These are phyloP conservation scores for Callosobruchus maculatus DNA, from an alignment of 2,888 invertebrate species.

Conservation along the genomic window DNA sequence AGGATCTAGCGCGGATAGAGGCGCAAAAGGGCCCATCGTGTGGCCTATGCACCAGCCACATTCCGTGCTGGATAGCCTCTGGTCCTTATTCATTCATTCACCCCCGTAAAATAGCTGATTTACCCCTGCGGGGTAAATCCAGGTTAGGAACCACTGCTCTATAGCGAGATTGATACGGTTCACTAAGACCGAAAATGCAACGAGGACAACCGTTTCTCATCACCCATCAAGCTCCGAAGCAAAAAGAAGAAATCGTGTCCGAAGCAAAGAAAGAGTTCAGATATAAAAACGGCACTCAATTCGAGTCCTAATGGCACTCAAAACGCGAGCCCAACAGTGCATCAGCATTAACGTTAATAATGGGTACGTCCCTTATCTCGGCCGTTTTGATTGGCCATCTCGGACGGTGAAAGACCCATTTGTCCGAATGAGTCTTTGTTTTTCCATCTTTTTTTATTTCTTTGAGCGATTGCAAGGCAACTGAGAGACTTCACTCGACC, in stretches of 20 bases:
- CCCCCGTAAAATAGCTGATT: too few relatives aligned
- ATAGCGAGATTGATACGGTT: too few relatives aligned
- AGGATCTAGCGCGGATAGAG: too few relatives aligned
- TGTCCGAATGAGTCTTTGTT: not conserved
- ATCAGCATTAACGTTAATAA: not conserved
- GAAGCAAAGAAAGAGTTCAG: not conserved
- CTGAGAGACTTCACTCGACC: not conserved
- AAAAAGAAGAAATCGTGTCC: not conserved
- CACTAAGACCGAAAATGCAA: too few relatives aligned
- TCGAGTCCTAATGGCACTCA: not conserved
- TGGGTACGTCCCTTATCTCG: not conserved
- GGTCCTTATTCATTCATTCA: too few relatives aligned
- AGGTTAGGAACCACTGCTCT: too few relatives aligned
- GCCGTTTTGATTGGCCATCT: not conserved
- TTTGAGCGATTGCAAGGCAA: not conserved
- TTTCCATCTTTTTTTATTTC: not conserved
- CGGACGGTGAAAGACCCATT: not conserved
- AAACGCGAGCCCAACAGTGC: not conserved
- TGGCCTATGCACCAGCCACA: too few relatives aligned
- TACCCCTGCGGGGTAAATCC: too few relatives aligned
- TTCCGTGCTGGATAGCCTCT: too few relatives aligned
- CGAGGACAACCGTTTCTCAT: too few relatives aligned
- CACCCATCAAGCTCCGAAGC: not conserved
- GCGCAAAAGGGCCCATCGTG: too few relatives aligned
- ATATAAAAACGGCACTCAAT: not conserved